Base-by-base conservation (phyloP, 2,888 invertebrate species). In the Cecidostiba fungosa region DNA sequence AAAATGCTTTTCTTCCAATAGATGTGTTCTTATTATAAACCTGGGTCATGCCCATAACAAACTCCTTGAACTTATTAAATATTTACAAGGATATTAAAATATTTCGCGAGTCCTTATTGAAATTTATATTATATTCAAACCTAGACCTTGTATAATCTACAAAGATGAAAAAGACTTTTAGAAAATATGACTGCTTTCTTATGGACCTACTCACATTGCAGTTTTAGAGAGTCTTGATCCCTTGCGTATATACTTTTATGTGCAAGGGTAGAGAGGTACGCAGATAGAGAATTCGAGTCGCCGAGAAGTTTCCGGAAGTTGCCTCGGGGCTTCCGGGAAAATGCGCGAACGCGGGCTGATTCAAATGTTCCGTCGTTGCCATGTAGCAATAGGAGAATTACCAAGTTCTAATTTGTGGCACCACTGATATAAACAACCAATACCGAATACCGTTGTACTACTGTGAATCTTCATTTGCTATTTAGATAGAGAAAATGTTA, bases 251-350 rank as follows among this genome's bases (percentile, higher is more conserved):
- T 87, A 88, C 88, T 88, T 88, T 87, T 76, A 73, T 85, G 73
- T 26, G 36, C 43, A 66, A 39, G 83, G 26, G 80, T 26, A 74
- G n/a, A 5, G 59, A 59, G n/a, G 54, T 54, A 82, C 29, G 72
- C 79, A 85, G 77, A 50, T 36, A 73, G 74, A 23, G 85, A 86
- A 85, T 86, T 87, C 82, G 82, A 76, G 54, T 54, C 87, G 70
- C 84, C 82, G 83, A 85, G 50, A 88, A 89, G 86, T 89, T 89
- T 89, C 87, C 88, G 89, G 88, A 90, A 89, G 89, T 89, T 87
- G 87, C n/a, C 87, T 82, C 85, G 87, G 82, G 88, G 88, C 88
- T 89, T 89, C 88, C 89, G 88, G 85, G 80, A 87, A 85, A 87
- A 32, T 19, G 36, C 32, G 32, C 23, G 84, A 85, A 77, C 82